Base-by-base conservation (phyloP, 2,113 vertebrate genomes). In the Coturnix japonica region DNA sequence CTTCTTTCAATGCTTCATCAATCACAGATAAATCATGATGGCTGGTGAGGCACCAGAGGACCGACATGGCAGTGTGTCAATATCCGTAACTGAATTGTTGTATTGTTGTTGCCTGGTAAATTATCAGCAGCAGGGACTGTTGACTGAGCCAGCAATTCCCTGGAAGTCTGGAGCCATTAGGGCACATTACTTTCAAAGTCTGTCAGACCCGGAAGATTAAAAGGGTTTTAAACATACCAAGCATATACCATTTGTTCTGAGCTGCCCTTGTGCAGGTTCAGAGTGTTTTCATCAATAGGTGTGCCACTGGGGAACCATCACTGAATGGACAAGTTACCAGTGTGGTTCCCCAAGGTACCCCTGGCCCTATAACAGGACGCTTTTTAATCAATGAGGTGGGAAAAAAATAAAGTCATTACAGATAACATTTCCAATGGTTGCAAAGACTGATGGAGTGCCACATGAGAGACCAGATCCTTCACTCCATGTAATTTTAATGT, bases 1-100 rank as follows among this genome's bases (percentile, higher is more conserved):
- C 88, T 94, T 88, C 89, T 93, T 92, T 87, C 80, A 57, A 44
- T 90, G 80, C 90, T 93, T 94, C 92, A 96, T 95, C 89, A 89
- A 74, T 93, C 94, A 92, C 81, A 82, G 79, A 92, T 93, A 92
- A 91, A 92, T 76, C 89, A 80, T 66, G 78, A 85, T 46, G 47
- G 37, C 77, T 54, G 26, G 37, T 66, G 63, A 87, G 41, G 20
- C 60, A 66, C 57, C 5, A 3, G 56, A 76, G 87, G 71, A 85
- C 13, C 69, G 67, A 81, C 75, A 84, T 71, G 86, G 60, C 84
- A 89, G 54, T 35, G 28, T 87, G 89, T 93, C 89, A 76, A 87
- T 92, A 90, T 43, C 81, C 73, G 66, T 78, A 89, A 39, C 73
- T 61, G 44, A 91, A 67, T 41, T 41, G 39, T 41, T 41, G 80